phyloP scores from a whole-genome alignment of 2,888 invertebrate species.

The Coenonympha glycerion region DNA sequence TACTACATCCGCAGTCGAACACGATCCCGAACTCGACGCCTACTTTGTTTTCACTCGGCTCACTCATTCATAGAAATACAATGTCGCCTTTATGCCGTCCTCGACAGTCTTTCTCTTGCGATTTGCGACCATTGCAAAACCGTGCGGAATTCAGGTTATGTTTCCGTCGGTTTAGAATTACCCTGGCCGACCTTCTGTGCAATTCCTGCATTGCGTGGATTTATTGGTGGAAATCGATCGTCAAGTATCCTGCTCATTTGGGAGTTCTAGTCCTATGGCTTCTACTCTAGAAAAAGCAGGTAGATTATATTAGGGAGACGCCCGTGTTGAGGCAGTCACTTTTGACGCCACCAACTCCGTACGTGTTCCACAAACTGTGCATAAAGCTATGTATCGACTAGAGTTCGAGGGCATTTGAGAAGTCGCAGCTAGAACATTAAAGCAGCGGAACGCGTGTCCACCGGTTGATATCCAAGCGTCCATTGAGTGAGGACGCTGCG shows the following conservation, averaged over 20 bases:
- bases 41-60: conserved; percentile 33
- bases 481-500: conserved; percentile 72
- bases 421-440: no score
- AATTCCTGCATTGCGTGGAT: conserved; percentile 3
- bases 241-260: conserved; percentile 66
- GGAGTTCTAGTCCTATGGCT: conserved; percentile 66
- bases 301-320: conserved; percentile 63
- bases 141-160: conserved; percentile 45
- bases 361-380: conserved; percentile 61
- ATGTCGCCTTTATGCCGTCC: conserved; percentile 40
- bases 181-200: conserved; percentile 22
- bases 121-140: conserved; percentile 42
- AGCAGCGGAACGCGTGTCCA: conserved; percentile 62
- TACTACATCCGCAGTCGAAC: conserved; percentile 56
- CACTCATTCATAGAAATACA: conserved; percentile 56
- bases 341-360: conserved; percentile 74
- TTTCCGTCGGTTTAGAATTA: conserved; percentile 40
- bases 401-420: neutral
- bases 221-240: conserved; percentile 2
- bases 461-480: conserved; percentile 62
- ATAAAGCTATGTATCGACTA: neutral
- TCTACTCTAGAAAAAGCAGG: conserved; percentile 73
- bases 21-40: conserved; percentile 45
- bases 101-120: conserved; percentile 43
- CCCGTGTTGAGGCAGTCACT: conserved; percentile 72